These are phyloP conservation scores for Neosalanx taihuensis DNA, from an alignment of 2,797 vertebrate genomes.

Conservation along the genomic window DNA sequence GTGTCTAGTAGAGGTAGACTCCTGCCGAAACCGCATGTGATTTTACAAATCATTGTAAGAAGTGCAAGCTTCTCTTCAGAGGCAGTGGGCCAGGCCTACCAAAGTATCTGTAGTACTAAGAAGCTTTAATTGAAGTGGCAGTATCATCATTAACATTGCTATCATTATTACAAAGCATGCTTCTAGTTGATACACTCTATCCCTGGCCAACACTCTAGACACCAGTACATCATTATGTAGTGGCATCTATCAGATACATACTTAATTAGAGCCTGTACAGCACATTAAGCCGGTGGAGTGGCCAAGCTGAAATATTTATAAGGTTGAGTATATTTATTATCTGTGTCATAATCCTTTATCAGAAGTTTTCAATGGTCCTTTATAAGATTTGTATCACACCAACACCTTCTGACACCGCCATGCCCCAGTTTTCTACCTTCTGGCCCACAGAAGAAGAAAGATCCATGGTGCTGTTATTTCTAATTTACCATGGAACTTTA, in stretches of 20 bases:
- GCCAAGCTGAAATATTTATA: conserved; percentile 82
- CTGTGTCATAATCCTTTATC: conserved; percentile 73
- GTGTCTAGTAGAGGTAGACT: neutral
- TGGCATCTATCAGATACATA: conserved; percentile 77
- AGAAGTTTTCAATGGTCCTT: conserved; percentile 35
- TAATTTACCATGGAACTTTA: conserved; percentile 73
- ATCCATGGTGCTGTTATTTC: conserved; percentile 70
- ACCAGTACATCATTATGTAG: conserved; percentile 72
- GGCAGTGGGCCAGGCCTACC: conserved; percentile 32
- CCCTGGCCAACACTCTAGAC: conserved; percentile 58
- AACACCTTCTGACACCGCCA: neutral
- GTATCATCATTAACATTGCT: conserved; percentile 62
- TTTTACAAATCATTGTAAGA: neutral
- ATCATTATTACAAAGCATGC: conserved; percentile 66
- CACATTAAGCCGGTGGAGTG: conserved; percentile 78
- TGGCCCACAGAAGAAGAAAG: conserved; percentile 9
- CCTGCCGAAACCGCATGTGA: neutral
- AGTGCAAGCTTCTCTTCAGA: conserved; percentile 8
- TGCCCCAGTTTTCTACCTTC: neutral
- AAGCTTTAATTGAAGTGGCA: conserved; percentile 67
- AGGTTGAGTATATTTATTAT: conserved; percentile 81
- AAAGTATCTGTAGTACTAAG: conserved; percentile 46
- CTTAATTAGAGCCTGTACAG: conserved; percentile 80
- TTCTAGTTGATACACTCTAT: conserved; percentile 57
- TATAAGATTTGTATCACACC: conserved; percentile 36